Conservation (phyloP, 2,888 invertebrate genomes). For the Troides helena region DNA sequence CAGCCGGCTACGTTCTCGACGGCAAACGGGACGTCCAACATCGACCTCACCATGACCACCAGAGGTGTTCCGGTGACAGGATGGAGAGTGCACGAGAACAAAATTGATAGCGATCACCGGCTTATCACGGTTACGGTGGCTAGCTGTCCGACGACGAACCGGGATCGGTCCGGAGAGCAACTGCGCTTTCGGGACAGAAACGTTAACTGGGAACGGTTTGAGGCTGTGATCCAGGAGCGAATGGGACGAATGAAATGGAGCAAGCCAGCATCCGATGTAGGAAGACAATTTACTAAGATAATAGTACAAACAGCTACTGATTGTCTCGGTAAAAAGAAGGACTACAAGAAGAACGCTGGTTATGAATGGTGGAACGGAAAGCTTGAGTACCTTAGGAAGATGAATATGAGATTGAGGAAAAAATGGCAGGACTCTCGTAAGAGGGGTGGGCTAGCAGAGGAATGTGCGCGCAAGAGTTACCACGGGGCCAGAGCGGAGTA, state of each 20-base stretch:
- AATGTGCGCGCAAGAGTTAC: too few species aligned
- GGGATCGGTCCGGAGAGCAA: background rate
- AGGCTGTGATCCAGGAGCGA: slow-evolving; percentile 5
- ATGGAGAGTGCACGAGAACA: slow-evolving; percentile 26
- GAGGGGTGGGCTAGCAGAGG: too few species aligned
- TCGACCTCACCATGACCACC: slow-evolving; percentile 25
- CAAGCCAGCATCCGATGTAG: background rate
- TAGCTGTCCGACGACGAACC: background rate
- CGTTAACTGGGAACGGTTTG: slow-evolving; percentile 11
- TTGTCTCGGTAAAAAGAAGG: background rate
- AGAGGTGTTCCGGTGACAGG: background rate
- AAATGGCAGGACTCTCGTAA: too few species aligned
- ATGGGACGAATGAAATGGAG: slow-evolving; percentile 5
- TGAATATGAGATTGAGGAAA: too few species aligned
- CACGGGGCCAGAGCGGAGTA: too few species aligned
- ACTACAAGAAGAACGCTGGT: background rate
- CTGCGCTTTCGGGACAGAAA: slow-evolving; percentile 9
- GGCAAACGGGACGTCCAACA: slow-evolving; percentile 26
- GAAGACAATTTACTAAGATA: background rate
- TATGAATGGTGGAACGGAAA: slow-evolving; percentile 5
- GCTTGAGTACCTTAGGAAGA: background rate
- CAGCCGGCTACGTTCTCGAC: slow-evolving; percentile 28
- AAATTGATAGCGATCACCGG: slow-evolving; percentile 35
- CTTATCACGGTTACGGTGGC: slow-evolving; percentile 28
- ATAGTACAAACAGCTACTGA: too few species aligned